Conservation (phyloP, 2,888 invertebrate genomes). For the Eupeodes luniger region DNA sequence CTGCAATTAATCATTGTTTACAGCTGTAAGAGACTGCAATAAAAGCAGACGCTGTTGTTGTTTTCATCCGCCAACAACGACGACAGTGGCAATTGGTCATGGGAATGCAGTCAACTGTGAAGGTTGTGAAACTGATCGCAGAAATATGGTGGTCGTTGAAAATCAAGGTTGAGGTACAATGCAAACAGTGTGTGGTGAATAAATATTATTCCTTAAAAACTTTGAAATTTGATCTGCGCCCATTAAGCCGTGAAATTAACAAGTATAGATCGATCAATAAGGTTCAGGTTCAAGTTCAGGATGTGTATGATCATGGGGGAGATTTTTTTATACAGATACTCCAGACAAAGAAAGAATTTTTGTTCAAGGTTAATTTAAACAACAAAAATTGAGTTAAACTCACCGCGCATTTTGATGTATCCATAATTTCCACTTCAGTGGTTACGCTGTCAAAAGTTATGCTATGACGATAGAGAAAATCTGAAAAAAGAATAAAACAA, state of each 20-base stretch:
- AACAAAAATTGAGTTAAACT: slow-evolving; percentile 82
- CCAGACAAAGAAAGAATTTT: background rate
- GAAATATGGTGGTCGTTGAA: slow-evolving; percentile 23
- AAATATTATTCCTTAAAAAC: slow-evolving; percentile 15
- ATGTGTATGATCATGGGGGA: background rate
- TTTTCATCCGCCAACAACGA: slow-evolving; percentile 15
- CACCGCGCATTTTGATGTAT: slow-evolving; percentile 92
- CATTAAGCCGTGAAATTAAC: slow-evolving; percentile 39
- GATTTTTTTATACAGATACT: background rate
- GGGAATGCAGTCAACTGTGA: slow-evolving; percentile 60
- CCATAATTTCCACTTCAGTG: slow-evolving; percentile 91
- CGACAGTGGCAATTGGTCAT: slow-evolving; percentile 64
- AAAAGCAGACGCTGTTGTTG: slow-evolving; percentile 24
- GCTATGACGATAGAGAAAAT: slow-evolving; percentile 91
- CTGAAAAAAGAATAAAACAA: slow-evolving; percentile 81
- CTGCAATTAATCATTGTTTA: slow-evolving; percentile 63
- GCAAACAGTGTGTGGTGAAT: no score
- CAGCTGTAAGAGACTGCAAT: slow-evolving; percentile 35
- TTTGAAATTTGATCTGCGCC: slow-evolving; percentile 55
- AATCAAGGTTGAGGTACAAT: slow-evolving; percentile 54
- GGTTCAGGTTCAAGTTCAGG: background rate
- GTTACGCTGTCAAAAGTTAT: slow-evolving; percentile 91
- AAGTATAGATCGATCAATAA: slow-evolving; percentile 14
- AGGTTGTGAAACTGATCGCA: slow-evolving; percentile 48
- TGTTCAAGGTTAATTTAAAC: background rate